A percentile compares a stretch with the other conserved stretches of the same genome.
Conservation (phyloP, 2,113 vertebrate species). For the Elephas maximus region DNA sequence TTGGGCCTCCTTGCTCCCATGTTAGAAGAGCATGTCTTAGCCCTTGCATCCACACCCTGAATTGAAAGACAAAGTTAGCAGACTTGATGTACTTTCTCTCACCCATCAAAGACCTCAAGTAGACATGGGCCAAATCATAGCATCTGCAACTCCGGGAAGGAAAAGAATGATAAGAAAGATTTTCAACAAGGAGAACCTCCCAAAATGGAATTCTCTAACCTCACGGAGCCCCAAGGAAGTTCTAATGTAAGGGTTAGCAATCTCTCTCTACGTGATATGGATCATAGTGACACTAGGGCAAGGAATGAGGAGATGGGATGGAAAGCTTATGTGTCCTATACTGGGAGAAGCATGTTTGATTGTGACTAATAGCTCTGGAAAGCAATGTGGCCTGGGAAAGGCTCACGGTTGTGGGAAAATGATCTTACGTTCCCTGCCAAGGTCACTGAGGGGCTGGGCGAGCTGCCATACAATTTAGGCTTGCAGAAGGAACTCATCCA, state of each 20-base stretch:
- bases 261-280: background rate
- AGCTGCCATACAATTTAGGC: constrained; percentile 74
- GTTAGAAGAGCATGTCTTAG: background rate
- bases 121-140: background rate
- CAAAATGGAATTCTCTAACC: background rate
- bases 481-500: constrained; percentile 77
- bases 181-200: background rate
- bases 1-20: background rate
- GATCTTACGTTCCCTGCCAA: constrained; percentile 78
- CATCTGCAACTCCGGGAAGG: background rate
- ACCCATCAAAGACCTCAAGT: constrained; percentile 19
- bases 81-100: background rate
- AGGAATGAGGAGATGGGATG: constrained; percentile 66
- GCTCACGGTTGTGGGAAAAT: constrained; percentile 80
- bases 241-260: background rate
- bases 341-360: constrained; percentile 57
- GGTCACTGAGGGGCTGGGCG: constrained; percentile 77
- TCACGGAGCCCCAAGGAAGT: background rate
- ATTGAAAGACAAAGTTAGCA: background rate
- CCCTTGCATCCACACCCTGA: background rate
- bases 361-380: constrained; percentile 77
- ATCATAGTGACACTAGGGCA: background rate
- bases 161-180: background rate
- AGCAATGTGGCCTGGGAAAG: constrained; percentile 70
- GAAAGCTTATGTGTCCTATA: constrained; percentile 23